Base-by-base conservation (phyloP, 2,113 vertebrate species). In the Triplophysa siluroides region DNA sequence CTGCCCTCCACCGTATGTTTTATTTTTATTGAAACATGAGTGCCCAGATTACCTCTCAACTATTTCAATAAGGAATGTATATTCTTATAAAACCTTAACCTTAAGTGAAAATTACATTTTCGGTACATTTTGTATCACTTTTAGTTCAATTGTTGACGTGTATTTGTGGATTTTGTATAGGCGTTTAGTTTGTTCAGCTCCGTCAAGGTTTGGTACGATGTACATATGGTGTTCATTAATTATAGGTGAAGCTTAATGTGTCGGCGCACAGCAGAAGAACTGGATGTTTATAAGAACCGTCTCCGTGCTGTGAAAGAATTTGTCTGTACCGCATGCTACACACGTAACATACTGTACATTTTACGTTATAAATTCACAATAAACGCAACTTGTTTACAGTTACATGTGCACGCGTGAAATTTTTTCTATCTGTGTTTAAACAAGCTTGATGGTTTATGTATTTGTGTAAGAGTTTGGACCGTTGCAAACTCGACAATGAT, bases 11-110 rank as follows among this genome's bases (percentile, higher is more conserved):
- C 38, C 71, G 11, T 85, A 12, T 80, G 38, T 72, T n/a, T 33
- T 72, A 63, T 66, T 43, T 71, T 23, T 56, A 79, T 73, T 64
- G 64, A 76, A 38, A 16, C 38, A 47, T 76, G 75, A 64, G 56
- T 74, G 50, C 66, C 75, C 83, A 67, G 60, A 67, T 73, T 70
- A 84, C 83, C 68, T 82, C 85, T 80, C 58, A 77, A 83, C 26
- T 52, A 14, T 60, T 63, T 29, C 29, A 24, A 75, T 83, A n/a
- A 69, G 85, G 83, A 88, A 88, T 87, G 86, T 87, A 84, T 70
- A 80, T 80, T 75, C 18, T 76, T 45, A 64, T 65, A 58, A 29
- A 33, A 33, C 33, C 4, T 33, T 5, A 38, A 74, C 52, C 41
- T 67, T 56, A 26, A 52, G 26, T 12, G 24, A 43, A 33, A 13